Conservation (phyloP, 2,797 vertebrate genomes). For the Crocodylus rhombifer region DNA sequence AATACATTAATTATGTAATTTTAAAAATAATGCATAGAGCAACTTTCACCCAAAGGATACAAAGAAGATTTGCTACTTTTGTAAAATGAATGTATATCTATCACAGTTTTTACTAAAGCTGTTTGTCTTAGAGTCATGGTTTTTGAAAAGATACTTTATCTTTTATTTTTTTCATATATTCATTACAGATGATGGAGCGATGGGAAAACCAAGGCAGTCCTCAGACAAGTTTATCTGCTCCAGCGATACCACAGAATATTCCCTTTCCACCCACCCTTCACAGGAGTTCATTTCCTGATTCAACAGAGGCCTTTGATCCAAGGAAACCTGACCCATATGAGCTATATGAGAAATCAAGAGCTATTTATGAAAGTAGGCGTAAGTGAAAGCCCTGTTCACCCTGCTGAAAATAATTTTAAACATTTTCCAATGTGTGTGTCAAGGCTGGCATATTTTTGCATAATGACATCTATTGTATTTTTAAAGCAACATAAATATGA, state of each 20-base stretch:
- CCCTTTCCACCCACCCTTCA: constrained; percentile 91
- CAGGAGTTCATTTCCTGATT: constrained; percentile 93
- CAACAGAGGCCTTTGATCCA: constrained; percentile 92
- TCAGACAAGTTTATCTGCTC: constrained; percentile 91
- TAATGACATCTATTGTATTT: constrained; percentile 41
- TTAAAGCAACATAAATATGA: constrained; percentile 40
- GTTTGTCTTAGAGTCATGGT: neutral
- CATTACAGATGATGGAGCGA: constrained; percentile 94
- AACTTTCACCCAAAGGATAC: neutral
- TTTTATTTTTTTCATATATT: constrained; percentile 51
- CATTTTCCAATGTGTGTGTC: constrained; percentile 3
- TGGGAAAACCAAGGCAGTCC: constrained; percentile 96
- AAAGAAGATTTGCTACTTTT: neutral
- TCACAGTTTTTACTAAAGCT: neutral
- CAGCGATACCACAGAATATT: constrained; percentile 89
- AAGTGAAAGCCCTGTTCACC: constrained; percentile 85
- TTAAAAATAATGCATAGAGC: neutral
- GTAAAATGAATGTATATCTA: neutral
- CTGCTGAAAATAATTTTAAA: constrained; percentile 30
- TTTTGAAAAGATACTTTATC: neutral
- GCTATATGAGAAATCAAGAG: constrained; percentile 97
- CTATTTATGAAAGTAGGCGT: constrained; percentile 99
- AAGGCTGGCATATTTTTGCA: constrained; percentile 23
- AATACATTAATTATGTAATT: neutral
- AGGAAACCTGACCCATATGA: constrained; percentile 96